Conservation (phyloP, 1,140 invertebrate species). For the Microplitis mediator region DNA sequence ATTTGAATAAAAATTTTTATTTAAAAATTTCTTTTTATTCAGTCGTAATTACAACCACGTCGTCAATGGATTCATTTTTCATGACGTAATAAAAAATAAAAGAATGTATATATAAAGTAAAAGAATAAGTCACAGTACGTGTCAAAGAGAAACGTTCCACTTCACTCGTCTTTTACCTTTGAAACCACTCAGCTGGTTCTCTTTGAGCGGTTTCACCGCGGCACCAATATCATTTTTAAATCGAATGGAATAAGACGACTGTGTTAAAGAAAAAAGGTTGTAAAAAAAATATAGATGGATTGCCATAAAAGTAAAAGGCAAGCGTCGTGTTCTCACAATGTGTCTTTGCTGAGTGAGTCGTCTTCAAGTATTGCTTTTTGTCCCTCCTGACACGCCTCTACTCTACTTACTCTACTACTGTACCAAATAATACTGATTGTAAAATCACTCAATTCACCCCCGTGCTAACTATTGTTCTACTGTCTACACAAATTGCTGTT, state of each 20-base stretch:
- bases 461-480: neutral
- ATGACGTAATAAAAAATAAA: neutral
- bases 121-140: neutral
- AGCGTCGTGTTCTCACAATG: slow-evolving; percentile 2
- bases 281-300: slow-evolving; percentile 2
- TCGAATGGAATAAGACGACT: slow-evolving; percentile 30
- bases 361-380: neutral
- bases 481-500: neutral
- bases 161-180: slow-evolving; percentile 19
- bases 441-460: neutral
- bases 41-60: too few relatives aligned
- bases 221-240: slow-evolving; percentile 24
- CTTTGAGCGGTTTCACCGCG: slow-evolving; percentile 22
- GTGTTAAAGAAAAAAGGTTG: neutral
- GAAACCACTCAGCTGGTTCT: neutral
- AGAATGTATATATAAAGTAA: neutral
- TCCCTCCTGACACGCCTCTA: neutral
- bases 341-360: neutral
- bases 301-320: slow-evolving; percentile 4
- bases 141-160: slow-evolving; percentile 9
- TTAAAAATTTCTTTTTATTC: too few relatives aligned
- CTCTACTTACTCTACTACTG: neutral
- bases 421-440: neutral
- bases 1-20: too few relatives aligned
- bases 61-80: neutral